Evolutionary conservation across 2,113 vertebrate genomes (phyloP).

Genomic region (Psettodes erumei): DNA sequence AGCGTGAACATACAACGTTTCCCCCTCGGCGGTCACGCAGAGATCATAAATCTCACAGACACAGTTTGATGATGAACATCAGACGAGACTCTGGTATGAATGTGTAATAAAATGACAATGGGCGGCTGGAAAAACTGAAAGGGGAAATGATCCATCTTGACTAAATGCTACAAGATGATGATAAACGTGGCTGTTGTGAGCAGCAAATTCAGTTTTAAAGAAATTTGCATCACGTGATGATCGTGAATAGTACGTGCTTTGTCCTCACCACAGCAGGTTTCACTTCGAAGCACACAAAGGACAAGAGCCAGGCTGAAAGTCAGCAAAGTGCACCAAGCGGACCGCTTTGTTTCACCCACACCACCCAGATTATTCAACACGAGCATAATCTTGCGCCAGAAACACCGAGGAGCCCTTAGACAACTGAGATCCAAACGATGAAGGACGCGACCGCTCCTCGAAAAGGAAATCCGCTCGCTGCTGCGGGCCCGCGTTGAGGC

Average conservation of each 20-base stretch:
- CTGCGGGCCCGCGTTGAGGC: not conserved
- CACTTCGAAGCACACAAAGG: not conserved
- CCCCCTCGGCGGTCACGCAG: not conserved
- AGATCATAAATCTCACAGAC: not conserved
- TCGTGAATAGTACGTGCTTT: not conserved
- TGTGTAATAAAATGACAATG: not conserved
- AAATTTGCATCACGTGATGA: not conserved
- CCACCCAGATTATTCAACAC: no score
- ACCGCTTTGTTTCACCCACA: no score
- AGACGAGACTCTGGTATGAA: not conserved
- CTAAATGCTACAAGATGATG: not conserved
- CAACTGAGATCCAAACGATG: no score
- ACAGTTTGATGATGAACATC: not conserved
- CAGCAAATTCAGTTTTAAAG: not conserved
- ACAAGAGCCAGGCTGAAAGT: not conserved
- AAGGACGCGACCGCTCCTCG: no score
- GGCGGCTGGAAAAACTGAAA: not conserved
- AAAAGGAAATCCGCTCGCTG: constrained; percentile 2
- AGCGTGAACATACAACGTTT: constrained; percentile 38
- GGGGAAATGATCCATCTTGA: not conserved
- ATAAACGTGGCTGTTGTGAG: not conserved
- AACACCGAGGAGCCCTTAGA: not conserved
- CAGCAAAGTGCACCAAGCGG: no score
- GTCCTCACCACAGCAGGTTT: not conserved
- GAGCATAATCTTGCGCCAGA: not conserved